These are phyloP conservation scores for Marronus borbonicus DNA, from an alignment of 2,888 invertebrate genomes.

Conservation along the genomic window DNA sequence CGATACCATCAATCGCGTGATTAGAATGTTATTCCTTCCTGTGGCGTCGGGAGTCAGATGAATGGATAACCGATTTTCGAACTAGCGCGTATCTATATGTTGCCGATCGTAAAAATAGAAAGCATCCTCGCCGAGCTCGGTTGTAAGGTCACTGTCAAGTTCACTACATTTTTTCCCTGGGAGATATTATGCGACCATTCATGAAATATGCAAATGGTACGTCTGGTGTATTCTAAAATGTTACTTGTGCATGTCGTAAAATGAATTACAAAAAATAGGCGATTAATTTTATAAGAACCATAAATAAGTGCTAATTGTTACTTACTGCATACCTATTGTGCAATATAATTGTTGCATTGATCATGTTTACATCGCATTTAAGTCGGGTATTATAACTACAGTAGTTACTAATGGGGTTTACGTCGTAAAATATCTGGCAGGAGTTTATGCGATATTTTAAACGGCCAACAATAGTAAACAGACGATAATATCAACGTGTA, in stretches of 20 bases:
- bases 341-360: too few relatives aligned
- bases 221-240: background rate
- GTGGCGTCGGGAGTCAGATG: background rate
- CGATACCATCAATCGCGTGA: background rate
- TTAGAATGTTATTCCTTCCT: background rate
- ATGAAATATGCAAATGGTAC: background rate
- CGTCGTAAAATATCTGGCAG: too few relatives aligned
- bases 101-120: background rate
- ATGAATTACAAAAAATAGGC: too few relatives aligned
- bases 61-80: background rate
- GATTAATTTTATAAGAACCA: too few relatives aligned
- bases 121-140: conserved; percentile 5
- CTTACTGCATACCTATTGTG: too few relatives aligned
- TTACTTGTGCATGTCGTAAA: background rate
- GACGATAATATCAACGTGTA: too few relatives aligned
- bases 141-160: conserved; percentile 1
- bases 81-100: background rate
- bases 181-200: background rate
- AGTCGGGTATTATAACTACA: too few relatives aligned
- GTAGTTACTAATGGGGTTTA: too few relatives aligned
- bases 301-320: too few relatives aligned
- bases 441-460: too few relatives aligned
- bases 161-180: background rate
- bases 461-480: too few relatives aligned
- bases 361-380: too few relatives aligned